These are phyloP conservation scores for Penaeus vannamei DNA, from an alignment of 1,140 invertebrate genomes.

Conservation along the genomic window DNA sequence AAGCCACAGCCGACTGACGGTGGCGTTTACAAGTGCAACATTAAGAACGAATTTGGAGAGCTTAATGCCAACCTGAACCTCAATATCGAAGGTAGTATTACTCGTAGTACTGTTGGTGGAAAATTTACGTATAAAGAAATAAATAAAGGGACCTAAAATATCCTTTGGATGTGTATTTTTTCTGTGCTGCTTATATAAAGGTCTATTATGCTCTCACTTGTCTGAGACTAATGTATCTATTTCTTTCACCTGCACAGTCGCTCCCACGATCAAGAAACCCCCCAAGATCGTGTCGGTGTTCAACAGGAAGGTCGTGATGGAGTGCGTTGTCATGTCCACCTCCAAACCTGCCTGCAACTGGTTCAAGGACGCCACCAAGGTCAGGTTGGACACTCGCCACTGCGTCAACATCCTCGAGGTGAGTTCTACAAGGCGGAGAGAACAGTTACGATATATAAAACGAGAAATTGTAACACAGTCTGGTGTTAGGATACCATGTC, in stretches of 20 bases:
- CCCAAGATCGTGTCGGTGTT: slow-evolving; percentile 91
- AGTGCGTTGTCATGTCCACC: slow-evolving; percentile 90
- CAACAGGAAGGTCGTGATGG: slow-evolving; percentile 91
- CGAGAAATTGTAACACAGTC: not conserved
- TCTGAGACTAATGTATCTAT: not conserved
- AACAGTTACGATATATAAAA: not conserved
- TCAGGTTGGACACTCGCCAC: slow-evolving; percentile 83
- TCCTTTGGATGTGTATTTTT: not conserved
- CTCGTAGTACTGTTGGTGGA: not conserved
- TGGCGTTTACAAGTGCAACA: slow-evolving; percentile 97
- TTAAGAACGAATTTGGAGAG: slow-evolving; percentile 96
- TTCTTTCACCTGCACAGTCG: slow-evolving; percentile 77
- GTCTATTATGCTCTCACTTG: not conserved
- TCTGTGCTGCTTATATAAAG: not conserved
- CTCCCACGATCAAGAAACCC: slow-evolving; percentile 93
- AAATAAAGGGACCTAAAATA: not conserved
- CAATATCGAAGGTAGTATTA: slow-evolving; percentile 94
- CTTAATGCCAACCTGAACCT: slow-evolving; percentile 96
- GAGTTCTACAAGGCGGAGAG: not conserved
- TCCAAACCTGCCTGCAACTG: slow-evolving; percentile 90
- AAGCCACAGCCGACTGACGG: slow-evolving; percentile 95
- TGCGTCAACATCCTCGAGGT: slow-evolving; percentile 83
- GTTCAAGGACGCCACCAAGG: slow-evolving; percentile 87
- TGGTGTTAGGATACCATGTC: too few species aligned
- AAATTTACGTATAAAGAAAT: not conserved